phyloP scores from a whole-genome alignment of 1,140 invertebrate genomes.

The Eufriesea mexicana region DNA sequence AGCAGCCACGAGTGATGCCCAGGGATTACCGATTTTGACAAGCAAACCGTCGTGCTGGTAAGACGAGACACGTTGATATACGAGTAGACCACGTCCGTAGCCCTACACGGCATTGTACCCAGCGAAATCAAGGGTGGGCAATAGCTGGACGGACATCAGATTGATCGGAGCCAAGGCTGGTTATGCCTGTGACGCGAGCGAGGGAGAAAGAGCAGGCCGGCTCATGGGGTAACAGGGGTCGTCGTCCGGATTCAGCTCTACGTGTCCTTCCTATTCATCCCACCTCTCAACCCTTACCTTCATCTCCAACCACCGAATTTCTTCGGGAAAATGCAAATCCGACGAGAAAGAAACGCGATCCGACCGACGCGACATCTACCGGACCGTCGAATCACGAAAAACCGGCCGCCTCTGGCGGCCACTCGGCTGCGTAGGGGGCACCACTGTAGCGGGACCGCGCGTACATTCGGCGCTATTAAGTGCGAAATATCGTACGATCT shows the following conservation, averaged over 20 bases:
- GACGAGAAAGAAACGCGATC: not conserved
- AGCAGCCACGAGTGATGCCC: slow-evolving; percentile 36
- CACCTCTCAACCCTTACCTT: not conserved
- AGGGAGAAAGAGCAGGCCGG: slow-evolving; percentile 49
- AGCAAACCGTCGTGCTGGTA: slow-evolving; percentile 46
- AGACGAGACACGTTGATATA: slow-evolving; percentile 65
- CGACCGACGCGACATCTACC: not conserved
- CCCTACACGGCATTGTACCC: slow-evolving; percentile 47
- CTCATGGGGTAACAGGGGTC: slow-evolving; percentile 65
- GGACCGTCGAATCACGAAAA: slow-evolving; percentile 1
- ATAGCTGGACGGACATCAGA: slow-evolving; percentile 65
- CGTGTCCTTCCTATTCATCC: slow-evolving; percentile 55
- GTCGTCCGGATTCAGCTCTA: slow-evolving; percentile 61
- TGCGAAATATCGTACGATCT: slow-evolving; percentile 26
- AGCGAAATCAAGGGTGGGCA: slow-evolving; percentile 41
- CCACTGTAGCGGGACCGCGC: not conserved
- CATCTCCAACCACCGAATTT: not conserved
- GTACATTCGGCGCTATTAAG: not conserved
- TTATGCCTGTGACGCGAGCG: slow-evolving; percentile 68
- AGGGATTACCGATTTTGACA: slow-evolving; percentile 67
- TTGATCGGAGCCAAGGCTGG: slow-evolving; percentile 71
- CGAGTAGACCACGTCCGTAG: slow-evolving; percentile 36
- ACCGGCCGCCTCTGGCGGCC: too few species aligned
- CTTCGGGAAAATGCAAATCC: slow-evolving; percentile 24
- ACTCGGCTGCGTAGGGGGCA: too few species aligned